Base-by-base conservation (phyloP, 2,113 vertebrate species). In the Hirundichthys speculiger region DNA sequence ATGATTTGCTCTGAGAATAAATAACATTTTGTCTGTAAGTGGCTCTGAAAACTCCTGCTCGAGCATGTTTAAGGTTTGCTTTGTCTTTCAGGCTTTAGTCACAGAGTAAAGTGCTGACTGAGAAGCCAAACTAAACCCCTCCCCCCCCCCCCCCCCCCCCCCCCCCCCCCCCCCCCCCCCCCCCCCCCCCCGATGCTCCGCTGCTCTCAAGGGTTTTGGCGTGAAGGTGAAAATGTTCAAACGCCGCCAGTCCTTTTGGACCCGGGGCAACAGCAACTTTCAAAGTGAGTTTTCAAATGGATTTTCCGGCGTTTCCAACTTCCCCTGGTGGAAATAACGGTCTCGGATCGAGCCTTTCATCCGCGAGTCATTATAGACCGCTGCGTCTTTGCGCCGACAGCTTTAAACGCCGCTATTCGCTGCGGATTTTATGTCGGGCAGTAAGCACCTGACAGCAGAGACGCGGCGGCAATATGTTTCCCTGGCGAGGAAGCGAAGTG, bases 401-500 rank as follows among this genome's bases (percentile, higher is more conserved):
- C 72, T 49, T 43, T 39, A 64, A 78, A 39, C 7, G 48, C 20
- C 2, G 16, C 5, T 19, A 30, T 55, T 39, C 27, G 21, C 13
- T 24, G n/a, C 40, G 13, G 25, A 47, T 64, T 53, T 63, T 13
- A 55, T 11, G 48, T 48, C 41, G 50, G 64, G 30, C 64, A 52
- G 58, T 0, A 50, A 60, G 43, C 48, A 24, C 51, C 16, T 43
- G 61, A 38, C 49, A 42, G 50, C 52, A 43, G 54, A 49, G 47
- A 45, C 5, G 50, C 52, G 19, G 27, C 53, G 18, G 30, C 54
- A 64, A 62, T 30, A 49, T 73, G 60, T 50, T 69, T 55, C 16
- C 15, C n/a, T 62, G 53, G 66, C 10, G 1, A 40, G 4, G 46
- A 57, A 14, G n/a, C 41, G 20, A 53, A 68, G 53, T 8, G 45